Conservation (phyloP, 2,113 vertebrate genomes). For the Xiphophorus maculatus region DNA sequence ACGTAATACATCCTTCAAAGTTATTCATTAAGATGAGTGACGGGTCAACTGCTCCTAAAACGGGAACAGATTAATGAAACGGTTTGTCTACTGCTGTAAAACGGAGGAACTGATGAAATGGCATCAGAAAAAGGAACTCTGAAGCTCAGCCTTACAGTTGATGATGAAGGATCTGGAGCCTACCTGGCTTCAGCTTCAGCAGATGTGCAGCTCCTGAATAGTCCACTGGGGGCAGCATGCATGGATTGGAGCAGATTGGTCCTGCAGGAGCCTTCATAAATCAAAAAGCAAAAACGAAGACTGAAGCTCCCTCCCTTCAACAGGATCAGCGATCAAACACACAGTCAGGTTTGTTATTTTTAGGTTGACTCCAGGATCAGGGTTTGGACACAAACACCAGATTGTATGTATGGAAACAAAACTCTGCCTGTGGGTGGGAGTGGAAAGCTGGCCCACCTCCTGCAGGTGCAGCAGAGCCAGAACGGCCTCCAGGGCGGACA, state of each 20-base stretch:
- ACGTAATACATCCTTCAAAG: no score
- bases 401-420: background rate
- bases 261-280: constrained; percentile 61
- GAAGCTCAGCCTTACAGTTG: no score
- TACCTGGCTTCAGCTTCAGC: constrained; percentile 72
- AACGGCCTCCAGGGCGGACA: constrained; percentile 83
- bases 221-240: constrained; percentile 68
- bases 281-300: background rate
- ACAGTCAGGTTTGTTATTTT: background rate
- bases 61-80: no score
- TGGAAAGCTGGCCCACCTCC: constrained; percentile 63
- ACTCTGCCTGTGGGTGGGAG: background rate
- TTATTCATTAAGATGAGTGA: no score
- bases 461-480: constrained; percentile 81
- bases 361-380: fast-evolving
- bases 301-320: background rate
- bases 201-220: constrained; percentile 56
- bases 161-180: background rate
- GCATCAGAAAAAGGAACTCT: no score
- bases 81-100: no score
- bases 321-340: background rate
- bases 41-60: no score
- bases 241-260: constrained; percentile 71
- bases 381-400: constrained; percentile 2
- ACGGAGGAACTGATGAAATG: no score